Conservation (phyloP, 1,140 invertebrate species). For the Bombyx mandarina region DNA sequence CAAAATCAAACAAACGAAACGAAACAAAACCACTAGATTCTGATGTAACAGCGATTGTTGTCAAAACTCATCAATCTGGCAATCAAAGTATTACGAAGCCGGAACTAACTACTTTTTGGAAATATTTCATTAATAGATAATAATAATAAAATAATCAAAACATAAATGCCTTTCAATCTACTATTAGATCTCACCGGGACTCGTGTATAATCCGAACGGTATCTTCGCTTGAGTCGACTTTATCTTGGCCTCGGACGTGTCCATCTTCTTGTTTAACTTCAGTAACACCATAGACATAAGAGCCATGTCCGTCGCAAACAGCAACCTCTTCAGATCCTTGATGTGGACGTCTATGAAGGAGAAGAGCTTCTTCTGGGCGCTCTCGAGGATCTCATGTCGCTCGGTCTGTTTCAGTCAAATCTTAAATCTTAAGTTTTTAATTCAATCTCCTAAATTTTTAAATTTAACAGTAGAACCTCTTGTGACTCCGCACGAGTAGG, state of each 20-base stretch:
- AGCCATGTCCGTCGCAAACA: conserved; percentile 52
- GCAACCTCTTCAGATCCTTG: conserved; percentile 53
- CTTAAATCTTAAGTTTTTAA: too few species aligned
- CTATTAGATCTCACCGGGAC: conserved; percentile 35
- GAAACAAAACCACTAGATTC: too few species aligned
- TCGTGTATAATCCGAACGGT: conserved; percentile 56
- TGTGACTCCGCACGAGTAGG: too few species aligned
- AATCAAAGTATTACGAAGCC: too few species aligned
- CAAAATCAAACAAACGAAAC: too few species aligned
- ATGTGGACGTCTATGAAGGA: conserved; percentile 49
- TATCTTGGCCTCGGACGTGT: conserved; percentile 54
- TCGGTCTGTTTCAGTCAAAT: conserved; percentile 26
- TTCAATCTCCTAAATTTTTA: too few species aligned
- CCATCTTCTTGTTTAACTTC: conserved; percentile 61
- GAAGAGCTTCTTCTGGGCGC: conserved; percentile 34
- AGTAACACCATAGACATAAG: conserved; percentile 61
- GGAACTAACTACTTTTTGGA: neutral
- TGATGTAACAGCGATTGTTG: too few species aligned
- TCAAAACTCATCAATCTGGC: too few species aligned
- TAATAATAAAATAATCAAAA: neutral
- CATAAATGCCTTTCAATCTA: neutral
- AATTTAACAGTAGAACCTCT: too few species aligned
- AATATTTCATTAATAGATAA: neutral
- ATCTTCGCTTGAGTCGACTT: conserved; percentile 57
- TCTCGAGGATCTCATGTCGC: conserved; percentile 39